Evolutionary conservation across 2,113 vertebrate species (phyloP).

Genomic region (Chlorodrepanis virens): DNA sequence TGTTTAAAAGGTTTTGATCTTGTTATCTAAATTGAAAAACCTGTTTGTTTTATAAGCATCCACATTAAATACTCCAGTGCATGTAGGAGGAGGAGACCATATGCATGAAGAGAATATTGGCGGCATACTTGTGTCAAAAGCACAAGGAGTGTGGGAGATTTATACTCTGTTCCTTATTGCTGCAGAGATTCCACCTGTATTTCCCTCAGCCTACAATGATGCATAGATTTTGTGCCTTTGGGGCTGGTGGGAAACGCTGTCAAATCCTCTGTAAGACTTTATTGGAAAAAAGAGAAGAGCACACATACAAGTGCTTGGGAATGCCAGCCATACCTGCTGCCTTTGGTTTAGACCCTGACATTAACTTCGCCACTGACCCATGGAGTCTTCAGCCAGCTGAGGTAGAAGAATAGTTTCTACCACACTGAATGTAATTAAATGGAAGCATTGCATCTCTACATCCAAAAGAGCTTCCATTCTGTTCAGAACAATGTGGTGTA

Average conservation of each 20-base stretch:
- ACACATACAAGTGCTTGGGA: fast-evolving
- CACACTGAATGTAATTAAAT: background rate
- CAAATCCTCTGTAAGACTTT: background rate
- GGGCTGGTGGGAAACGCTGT: background rate
- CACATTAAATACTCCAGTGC: background rate
- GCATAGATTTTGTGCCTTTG: background rate
- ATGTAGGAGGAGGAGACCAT: background rate
- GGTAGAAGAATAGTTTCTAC: background rate
- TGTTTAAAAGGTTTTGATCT: background rate
- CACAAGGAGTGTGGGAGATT: background rate
- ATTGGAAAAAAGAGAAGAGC: background rate
- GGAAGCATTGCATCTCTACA: background rate
- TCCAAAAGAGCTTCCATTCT: background rate
- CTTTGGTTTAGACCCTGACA: background rate
- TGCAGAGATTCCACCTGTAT: background rate
- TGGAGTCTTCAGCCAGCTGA: background rate
- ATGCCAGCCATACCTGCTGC: background rate
- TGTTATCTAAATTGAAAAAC: background rate
- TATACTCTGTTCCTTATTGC: background rate
- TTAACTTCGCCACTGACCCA: background rate
- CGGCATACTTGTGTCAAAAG: background rate
- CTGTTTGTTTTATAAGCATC: background rate
- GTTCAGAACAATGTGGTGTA: background rate
- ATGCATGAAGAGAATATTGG: background rate
- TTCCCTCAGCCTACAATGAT: background rate